Percentiles rank a stretch among this genome's conserved stretches.
Conservation (phyloP, 2,797 vertebrate genomes). For the Falco rusticolus region DNA sequence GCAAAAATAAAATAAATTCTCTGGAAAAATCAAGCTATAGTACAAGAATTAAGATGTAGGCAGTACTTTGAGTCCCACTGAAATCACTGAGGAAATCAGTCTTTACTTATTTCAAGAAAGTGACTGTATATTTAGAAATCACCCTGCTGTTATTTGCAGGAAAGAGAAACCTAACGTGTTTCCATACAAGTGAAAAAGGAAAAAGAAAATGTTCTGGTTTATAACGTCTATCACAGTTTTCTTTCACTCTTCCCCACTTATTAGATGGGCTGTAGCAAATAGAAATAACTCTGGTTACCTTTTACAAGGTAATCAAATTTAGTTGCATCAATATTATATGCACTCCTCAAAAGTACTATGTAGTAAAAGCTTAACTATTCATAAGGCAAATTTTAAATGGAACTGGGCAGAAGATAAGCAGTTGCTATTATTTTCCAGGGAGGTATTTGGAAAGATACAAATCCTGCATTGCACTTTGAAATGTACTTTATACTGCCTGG, state of each 20-base stretch:
- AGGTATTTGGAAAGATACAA: neutral
- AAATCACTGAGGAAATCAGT: neutral
- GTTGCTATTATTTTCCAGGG: neutral
- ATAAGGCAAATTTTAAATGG: neutral
- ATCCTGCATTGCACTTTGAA: neutral
- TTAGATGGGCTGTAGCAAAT: neutral
- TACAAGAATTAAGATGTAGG: neutral
- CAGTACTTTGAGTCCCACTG: neutral
- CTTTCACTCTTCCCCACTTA: neutral
- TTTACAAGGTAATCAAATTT: neutral
- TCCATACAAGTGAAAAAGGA: neutral
- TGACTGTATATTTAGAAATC: neutral
- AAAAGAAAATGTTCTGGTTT: neutral
- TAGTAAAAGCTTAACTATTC: neutral
- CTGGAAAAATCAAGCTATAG: neutral
- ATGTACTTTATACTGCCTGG: neutral
- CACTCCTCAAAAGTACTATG: neutral
- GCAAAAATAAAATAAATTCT: neutral
- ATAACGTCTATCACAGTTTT: neutral
- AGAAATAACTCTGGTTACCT: neutral
- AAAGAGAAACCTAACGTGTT: neutral
- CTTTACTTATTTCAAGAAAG: neutral
- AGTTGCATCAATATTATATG: neutral
- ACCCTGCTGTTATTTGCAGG: neutral
- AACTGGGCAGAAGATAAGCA: neutral